Evolutionary conservation across 2,797 vertebrate genomes (phyloP).

Genomic region (Hyperoplus immaculatus): DNA sequence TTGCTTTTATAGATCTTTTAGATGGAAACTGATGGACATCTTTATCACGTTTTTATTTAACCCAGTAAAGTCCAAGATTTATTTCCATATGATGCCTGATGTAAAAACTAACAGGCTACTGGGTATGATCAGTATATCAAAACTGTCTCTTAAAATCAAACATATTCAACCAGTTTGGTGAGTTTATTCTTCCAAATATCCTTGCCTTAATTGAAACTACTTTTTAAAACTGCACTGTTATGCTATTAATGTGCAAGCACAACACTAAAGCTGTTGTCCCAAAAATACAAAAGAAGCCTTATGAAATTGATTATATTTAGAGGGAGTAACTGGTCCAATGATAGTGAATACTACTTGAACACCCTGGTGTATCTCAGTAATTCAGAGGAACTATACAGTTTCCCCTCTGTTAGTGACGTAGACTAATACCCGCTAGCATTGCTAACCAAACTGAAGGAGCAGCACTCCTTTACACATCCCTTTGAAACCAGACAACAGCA

Average conservation of each 20-base stretch:
- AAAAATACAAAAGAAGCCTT: background rate
- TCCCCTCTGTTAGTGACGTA: slow-evolving; percentile 10
- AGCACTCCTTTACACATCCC: slow-evolving; percentile 24
- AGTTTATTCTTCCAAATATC: background rate
- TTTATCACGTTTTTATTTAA: background rate
- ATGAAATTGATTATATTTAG: slow-evolving; percentile 9
- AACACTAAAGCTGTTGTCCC: background rate
- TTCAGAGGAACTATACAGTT: slow-evolving; percentile 6
- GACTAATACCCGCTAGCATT: background rate
- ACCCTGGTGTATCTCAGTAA: background rate
- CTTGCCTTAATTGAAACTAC: background rate
- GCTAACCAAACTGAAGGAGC: slow-evolving; percentile 15
- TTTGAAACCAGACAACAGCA: slow-evolving; percentile 45
- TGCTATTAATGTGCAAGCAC: background rate
- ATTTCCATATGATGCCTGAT: background rate
- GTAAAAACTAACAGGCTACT: background rate
- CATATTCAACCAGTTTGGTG: background rate
- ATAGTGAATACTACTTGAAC: background rate
- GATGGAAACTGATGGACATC: slow-evolving; percentile 4
- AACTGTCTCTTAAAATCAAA: background rate
- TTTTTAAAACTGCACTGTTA: background rate
- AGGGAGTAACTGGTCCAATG: background rate
- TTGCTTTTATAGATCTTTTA: slow-evolving; percentile 29
- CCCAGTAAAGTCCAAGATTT: background rate
- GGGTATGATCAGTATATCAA: background rate